Conservation (phyloP, 1,140 invertebrate genomes). For the Bombus picipes region DNA sequence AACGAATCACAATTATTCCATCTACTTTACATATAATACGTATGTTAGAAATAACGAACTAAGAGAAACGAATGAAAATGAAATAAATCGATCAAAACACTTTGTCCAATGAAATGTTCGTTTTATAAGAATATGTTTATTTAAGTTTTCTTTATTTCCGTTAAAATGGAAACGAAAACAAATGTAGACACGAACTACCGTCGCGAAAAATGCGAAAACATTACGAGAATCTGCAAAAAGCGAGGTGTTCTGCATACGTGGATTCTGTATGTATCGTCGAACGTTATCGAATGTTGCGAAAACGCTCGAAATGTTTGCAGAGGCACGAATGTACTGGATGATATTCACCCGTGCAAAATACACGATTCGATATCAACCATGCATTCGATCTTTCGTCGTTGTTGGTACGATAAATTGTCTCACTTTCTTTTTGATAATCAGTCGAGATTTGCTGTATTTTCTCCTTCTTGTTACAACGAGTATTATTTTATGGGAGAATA, state of each 20-base stretch:
- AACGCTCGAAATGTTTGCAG: conserved; percentile 21
- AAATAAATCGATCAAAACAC: neutral
- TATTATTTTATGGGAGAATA: neutral
- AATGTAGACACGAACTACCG: conserved; percentile 2
- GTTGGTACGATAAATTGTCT: neutral
- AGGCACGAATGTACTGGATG: neutral
- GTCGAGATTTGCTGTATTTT: neutral
- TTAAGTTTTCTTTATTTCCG: conserved; percentile 3
- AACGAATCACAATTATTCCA: too few species aligned
- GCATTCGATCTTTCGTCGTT: neutral
- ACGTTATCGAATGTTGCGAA: conserved; percentile 20
- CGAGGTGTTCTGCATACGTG: neutral
- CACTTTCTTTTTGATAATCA: neutral
- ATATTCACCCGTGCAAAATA: conserved; percentile 25
- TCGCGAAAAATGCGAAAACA: neutral
- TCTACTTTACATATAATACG: too few species aligned
- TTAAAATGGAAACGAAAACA: conserved; percentile 14
- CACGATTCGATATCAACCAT: conserved; percentile 13
- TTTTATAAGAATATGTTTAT: neutral
- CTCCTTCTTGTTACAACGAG: neutral
- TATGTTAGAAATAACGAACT: too few species aligned
- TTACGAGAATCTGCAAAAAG: conserved; percentile 2
- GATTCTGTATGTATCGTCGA: neutral
- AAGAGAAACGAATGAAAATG: neutral
- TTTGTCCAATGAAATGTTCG: neutral